Evolutionary conservation across 2,797 vertebrate genomes (phyloP), one percentile per base, ranked within the genome.

Genomic region (Rhadinocentrus ornatus): DNA sequence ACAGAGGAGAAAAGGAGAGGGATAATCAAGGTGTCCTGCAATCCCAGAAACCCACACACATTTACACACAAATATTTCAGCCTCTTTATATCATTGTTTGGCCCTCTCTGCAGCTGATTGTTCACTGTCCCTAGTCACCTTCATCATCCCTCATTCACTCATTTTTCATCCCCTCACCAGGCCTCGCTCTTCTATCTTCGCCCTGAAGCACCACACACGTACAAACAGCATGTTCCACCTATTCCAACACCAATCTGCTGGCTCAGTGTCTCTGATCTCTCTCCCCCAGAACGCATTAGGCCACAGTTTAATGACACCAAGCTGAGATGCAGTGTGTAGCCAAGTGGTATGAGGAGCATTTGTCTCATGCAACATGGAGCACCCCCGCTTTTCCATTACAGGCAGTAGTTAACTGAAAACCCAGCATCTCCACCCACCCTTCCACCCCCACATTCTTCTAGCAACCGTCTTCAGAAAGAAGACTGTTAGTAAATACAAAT

Each of bases 331-430:
- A 81, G 83, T 69, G 81, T 82, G 77, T 77, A 86, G 74, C 84
- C 59, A 75, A 76, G 70, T 75, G 81, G 88, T 88, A 91, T 87
- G 86, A 85, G 74, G 76, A 88, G 86, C 73, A 93, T 93, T 90
- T 55, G 29, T 89, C 82, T 88, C 81, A 79, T 86, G 83, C 86
- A 73, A 79, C 73, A 73, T 73, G 60, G 58, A 12, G 69, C 76
- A 18, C 82, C 81, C 72, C 72, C 67, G 67, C 74, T 69, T 85
- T 86, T 81, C 89, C 87, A 86, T 90, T 90, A 89, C 79, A 41
- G 61, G 81, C 79, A 81, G 78, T 73, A 77, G 71, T 86, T 75
- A 78, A 79, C 74, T 78, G 67, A 87, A 82, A 72, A 65, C 64
- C 87, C 78, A 77, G 65, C 80, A 60, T 85, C 80, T 73, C 52